Conservation (phyloP, 2,888 invertebrate species). For the Ormyrus pomaceus region DNA sequence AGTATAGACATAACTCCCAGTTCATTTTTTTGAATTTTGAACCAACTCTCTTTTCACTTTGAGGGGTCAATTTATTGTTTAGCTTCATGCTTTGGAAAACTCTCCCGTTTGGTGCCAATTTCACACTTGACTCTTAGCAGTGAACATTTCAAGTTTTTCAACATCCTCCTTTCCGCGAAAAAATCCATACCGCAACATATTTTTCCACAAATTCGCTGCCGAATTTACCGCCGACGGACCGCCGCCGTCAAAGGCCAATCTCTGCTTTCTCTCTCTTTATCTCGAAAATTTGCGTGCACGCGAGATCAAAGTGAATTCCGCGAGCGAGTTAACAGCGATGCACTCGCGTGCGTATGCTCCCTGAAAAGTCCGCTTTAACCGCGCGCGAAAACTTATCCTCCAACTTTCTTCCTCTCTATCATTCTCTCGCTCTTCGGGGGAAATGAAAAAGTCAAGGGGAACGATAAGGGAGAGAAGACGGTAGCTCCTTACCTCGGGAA, state of each 20-base stretch:
- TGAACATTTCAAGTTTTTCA: no score
- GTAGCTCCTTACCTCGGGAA: background rate
- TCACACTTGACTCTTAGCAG: background rate
- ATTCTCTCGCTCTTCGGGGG: slow-evolving; percentile 15
- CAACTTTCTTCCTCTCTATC: slow-evolving; percentile 21
- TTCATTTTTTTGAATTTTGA: no score
- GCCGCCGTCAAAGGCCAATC: slow-evolving; percentile 9
- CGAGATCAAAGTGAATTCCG: slow-evolving; percentile 45
- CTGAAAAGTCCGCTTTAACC: slow-evolving; percentile 27
- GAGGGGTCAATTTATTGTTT: background rate
- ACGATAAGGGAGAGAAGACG: slow-evolving; percentile 10
- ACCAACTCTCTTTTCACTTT: background rate
- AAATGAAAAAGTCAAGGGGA: slow-evolving; percentile 50
- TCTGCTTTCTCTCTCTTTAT: background rate
- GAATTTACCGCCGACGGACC: no score
- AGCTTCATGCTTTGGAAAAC: background rate
- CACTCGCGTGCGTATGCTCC: no score
- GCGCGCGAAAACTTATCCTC: slow-evolving; percentile 19
- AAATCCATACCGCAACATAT: background rate
- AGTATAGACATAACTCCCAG: no score
- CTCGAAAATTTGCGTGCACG: slow-evolving; percentile 10
- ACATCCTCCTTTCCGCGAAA: background rate
- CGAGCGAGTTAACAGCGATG: background rate
- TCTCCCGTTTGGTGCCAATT: background rate
- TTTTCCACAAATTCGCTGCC: no score